phyloP scores from a whole-genome alignment of 2,888 invertebrate species.

The Alsophila aescularia region DNA sequence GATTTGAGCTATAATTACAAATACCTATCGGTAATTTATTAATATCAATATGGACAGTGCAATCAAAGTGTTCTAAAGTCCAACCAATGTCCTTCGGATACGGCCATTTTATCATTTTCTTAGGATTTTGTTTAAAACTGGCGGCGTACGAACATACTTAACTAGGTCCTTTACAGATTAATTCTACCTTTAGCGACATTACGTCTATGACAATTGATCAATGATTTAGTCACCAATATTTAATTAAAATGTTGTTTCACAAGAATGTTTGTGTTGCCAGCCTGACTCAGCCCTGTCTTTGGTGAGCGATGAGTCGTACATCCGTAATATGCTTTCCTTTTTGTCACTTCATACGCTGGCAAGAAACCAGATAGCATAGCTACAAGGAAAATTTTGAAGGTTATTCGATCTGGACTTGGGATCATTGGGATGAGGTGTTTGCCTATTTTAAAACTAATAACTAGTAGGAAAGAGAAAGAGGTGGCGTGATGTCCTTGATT shows the following conservation, averaged over 20 bases:
- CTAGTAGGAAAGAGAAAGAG: no score
- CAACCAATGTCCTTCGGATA: background rate
- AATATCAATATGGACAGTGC: background rate
- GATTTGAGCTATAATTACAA: background rate
- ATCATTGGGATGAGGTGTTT: no score
- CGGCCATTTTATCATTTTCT: background rate
- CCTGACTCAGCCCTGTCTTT: background rate
- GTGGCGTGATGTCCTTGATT: no score
- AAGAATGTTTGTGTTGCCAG: background rate
- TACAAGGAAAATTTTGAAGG: background rate
- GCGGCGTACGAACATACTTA: no score
- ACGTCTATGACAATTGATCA: no score
- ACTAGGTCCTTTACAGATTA: no score
- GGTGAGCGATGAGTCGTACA: conserved; percentile 9
- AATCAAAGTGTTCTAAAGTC: background rate
- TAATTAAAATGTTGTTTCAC: no score
- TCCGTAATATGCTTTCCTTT: conserved; percentile 2
- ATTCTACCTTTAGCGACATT: no score
- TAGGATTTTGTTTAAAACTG: no score
- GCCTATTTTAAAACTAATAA: no score
- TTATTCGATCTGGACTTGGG: no score
- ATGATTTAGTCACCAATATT: no score
- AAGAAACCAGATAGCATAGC: background rate
- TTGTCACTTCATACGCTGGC: background rate
- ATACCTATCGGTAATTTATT: conserved; percentile 2